phyloP scores from a whole-genome alignment of 2,797 vertebrate genomes.

The Avahi laniger region DNA sequence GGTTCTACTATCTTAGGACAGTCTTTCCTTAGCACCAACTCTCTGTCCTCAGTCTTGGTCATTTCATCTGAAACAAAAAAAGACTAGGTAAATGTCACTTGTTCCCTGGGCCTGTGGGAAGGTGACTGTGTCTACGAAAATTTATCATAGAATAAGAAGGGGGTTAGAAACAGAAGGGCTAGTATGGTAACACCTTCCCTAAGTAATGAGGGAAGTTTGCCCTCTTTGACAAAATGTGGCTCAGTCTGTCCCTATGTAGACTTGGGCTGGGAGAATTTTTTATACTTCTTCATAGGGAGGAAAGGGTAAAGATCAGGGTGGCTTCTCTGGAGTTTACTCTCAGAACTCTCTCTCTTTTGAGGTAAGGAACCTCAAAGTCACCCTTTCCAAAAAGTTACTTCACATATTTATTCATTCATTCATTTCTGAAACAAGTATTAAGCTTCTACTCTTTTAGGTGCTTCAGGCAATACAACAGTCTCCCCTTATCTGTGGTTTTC shows the following conservation, averaged over 20 bases:
- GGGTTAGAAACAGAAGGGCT: background rate
- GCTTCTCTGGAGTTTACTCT: background rate
- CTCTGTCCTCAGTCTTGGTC: background rate
- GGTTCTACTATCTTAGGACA: background rate
- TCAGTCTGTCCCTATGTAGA: background rate
- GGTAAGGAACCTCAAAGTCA: background rate
- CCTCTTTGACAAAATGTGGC: background rate
- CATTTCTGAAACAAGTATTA: background rate
- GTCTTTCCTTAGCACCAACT: slow-evolving; percentile 8
- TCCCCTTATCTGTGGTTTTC: background rate
- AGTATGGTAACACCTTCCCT: background rate
- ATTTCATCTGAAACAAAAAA: slow-evolving; percentile 27
- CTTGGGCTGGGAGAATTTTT: background rate
- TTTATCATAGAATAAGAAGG: background rate
- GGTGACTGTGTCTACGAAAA: background rate
- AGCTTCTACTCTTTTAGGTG: background rate
- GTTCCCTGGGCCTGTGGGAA: background rate
- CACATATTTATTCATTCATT: background rate
- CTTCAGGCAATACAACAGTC: background rate
- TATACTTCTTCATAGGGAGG: background rate
- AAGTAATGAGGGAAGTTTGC: background rate
- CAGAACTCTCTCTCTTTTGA: background rate
- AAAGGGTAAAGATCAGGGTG: background rate
- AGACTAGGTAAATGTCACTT: background rate
- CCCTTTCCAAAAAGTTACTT: background rate